Percentiles rank a stretch among this genome's conserved stretches.
Conservation (phyloP, 2,797 vertebrate species). For the Alectoris magna region DNA sequence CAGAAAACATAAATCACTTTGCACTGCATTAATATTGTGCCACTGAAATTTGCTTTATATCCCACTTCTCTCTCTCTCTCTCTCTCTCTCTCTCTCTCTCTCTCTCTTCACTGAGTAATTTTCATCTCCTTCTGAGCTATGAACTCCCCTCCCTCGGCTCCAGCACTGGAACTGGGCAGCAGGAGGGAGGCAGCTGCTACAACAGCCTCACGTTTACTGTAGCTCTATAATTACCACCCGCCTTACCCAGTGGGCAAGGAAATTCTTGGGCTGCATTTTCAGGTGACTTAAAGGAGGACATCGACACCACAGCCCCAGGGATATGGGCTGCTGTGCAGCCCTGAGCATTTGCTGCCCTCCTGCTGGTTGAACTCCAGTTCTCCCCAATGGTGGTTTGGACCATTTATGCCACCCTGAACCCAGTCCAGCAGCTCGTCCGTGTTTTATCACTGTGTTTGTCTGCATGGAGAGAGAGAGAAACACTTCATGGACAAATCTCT, state of each 20-base stretch:
- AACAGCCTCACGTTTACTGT: neutral
- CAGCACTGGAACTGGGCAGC: neutral
- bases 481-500: neutral
- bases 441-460: neutral
- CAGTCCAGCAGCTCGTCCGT: neutral
- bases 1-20: conserved; percentile 61
- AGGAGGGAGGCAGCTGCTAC: neutral
- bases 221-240: neutral
- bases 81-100: neutral
- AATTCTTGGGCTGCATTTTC: neutral
- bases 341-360: too few relatives aligned
- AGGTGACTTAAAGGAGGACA: neutral
- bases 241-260: neutral
- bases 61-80: neutral
- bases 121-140: neutral
- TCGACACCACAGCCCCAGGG: rapidly evolving
- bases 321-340: neutral
- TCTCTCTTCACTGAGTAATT: neutral
- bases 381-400: rapidly evolving
- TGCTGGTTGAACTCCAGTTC: neutral
- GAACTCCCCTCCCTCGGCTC: neutral
- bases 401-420: neutral
- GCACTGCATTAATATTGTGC: conserved; percentile 28
- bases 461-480: too few relatives aligned
- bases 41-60: conserved; percentile 26